Evolutionary conservation across 1,140 invertebrate species (phyloP).

Genomic region (Rhagoletis zephyria): DNA sequence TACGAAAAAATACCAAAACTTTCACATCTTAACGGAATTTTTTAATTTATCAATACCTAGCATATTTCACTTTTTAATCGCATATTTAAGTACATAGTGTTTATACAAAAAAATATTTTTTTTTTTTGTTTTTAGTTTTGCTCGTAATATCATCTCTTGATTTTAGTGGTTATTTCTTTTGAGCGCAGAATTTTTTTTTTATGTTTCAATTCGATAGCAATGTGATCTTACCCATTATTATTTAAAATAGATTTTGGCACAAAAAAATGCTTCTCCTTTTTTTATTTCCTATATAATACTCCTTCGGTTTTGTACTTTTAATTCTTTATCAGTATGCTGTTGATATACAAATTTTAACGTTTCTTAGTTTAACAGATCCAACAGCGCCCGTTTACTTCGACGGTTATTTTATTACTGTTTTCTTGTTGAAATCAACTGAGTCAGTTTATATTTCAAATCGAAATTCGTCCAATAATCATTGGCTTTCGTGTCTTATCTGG

Average conservation of each 20-base stretch:
- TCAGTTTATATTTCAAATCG: not conserved
- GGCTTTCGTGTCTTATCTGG: not conserved
- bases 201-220: not conserved
- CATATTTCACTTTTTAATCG: too few relatives aligned
- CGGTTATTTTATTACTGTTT: not conserved
- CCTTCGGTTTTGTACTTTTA: not conserved
- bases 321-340: not conserved
- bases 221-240: constrained; percentile 19
- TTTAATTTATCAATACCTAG: too few relatives aligned
- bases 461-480: not conserved
- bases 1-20: too few relatives aligned
- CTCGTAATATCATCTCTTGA: too few relatives aligned
- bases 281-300: not conserved
- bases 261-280: not conserved
- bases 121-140: too few relatives aligned
- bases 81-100: too few relatives aligned
- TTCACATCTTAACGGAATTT: too few relatives aligned
- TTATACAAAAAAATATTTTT: too few relatives aligned
- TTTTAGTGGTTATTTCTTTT: too few relatives aligned
- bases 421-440: not conserved
- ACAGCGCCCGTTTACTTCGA: not conserved
- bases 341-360: not conserved
- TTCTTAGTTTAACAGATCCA: not conserved
- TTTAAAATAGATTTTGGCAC: not conserved
- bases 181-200: too few relatives aligned